These are phyloP conservation scores for Stigmatopora argus DNA, from an alignment of 2,113 vertebrate genomes.

Conservation along the genomic window DNA sequence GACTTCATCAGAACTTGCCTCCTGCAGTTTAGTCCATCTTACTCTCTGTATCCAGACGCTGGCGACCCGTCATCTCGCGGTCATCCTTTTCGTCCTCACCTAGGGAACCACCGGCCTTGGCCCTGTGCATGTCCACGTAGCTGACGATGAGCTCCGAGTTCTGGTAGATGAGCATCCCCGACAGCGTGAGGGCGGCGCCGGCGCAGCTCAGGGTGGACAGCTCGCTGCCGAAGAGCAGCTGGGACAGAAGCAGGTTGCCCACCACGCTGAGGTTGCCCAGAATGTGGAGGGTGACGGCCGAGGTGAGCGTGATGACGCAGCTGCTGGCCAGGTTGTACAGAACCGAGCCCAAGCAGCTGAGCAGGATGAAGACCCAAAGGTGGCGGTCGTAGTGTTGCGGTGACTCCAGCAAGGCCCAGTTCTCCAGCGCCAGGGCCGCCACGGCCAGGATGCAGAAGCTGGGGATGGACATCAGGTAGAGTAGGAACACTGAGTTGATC, in stretches of 20 bases:
- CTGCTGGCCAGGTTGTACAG: conserved; percentile 95
- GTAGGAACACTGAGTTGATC: conserved; percentile 84
- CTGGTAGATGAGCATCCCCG: conserved; percentile 90
- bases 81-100: not conserved
- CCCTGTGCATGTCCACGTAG: conserved; percentile 63
- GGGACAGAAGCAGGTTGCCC: conserved; percentile 87
- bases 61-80: conserved; percentile 22
- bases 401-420: conserved; percentile 73
- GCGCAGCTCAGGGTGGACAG: conserved; percentile 82
- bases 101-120: conserved; percentile 15
- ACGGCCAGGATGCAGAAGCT: conserved; percentile 87
- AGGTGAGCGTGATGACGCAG: conserved; percentile 89
- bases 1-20: not conserved
- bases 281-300: conserved; percentile 91
- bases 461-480: conserved; percentile 90
- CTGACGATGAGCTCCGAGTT: conserved; percentile 78
- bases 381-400: conserved; percentile 69
- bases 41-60: conserved; percentile 28
- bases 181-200: conserved; percentile 82
- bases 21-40: conserved; percentile 52
- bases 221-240: conserved; percentile 82
- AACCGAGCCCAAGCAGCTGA: conserved; percentile 92
- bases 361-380: conserved; percentile 87
- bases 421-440: conserved; percentile 82
- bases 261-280: conserved; percentile 89